A percentile compares a stretch with the other conserved stretches of the same genome.
Evolutionary conservation across 2,797 vertebrate species (phyloP).

Genomic region (Mus minutoides): DNA sequence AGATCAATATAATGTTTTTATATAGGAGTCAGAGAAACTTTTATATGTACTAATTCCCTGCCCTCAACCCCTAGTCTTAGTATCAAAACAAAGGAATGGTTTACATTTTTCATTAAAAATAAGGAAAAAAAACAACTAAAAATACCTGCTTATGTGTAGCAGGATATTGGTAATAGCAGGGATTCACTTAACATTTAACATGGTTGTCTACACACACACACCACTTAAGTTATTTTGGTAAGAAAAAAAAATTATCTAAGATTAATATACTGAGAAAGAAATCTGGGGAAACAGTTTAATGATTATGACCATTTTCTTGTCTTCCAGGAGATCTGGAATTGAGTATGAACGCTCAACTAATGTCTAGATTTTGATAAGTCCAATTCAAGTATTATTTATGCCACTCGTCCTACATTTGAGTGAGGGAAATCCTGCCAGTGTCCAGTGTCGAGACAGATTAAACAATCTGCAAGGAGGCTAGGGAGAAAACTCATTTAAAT

Average conservation of each 20-base stretch:
- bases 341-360: not conserved
- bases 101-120: not conserved
- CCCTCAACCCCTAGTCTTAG: rapidly evolving
- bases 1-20: not conserved
- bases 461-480: too few relatives aligned
- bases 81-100: not conserved
- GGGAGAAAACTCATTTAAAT: too few relatives aligned
- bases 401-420: too few relatives aligned
- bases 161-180: not conserved
- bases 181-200: too few relatives aligned
- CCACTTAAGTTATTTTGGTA: too few relatives aligned
- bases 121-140: not conserved
- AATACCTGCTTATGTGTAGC: not conserved
- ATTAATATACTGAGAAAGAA: not conserved
- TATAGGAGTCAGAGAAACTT: not conserved
- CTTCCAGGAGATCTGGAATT: not conserved
- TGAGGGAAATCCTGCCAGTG: too few relatives aligned
- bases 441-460: too few relatives aligned
- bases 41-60: not conserved
- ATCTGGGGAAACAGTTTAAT: not conserved
- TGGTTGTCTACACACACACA: too few relatives aligned
- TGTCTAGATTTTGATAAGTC: too few relatives aligned
- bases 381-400: too few relatives aligned
- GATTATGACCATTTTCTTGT: not conserved
- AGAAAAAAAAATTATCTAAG: too few relatives aligned